Base-by-base conservation (phyloP, 2,888 invertebrate species). In the Thymelicus acteon region DNA sequence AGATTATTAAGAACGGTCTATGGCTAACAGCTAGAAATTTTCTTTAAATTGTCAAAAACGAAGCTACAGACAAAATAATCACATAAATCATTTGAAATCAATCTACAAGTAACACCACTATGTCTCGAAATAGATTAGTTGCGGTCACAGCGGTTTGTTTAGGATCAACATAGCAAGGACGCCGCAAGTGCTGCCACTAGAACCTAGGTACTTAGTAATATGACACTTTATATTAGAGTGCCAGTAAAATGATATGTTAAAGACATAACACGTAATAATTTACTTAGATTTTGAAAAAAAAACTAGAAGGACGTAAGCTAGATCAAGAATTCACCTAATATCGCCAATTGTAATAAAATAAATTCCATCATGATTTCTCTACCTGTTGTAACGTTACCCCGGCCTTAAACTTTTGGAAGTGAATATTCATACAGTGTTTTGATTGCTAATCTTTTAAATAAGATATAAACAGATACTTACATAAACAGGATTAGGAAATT, bases 1-100 rank as follows among this genome's bases (percentile, higher is more conserved):
- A 24, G 24, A 24, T 5, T 31, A 31, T 31, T 3, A 31, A 31
- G 3, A 24, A 24, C 24, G 24, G 31, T 3, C 31, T 31, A 31
- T 6, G 6, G 2, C 12, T 12, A 24, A 19, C 1, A 3, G 31
- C 3, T 31, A 31, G 31, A 3, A 31, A 5, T 31, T 31, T 31
- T 31, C 5, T 31, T 19, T 10, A 24, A 24, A 54, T 54, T 54
- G n/a, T 24, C 24, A 54, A 54, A 54, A 24, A 54, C 12, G 5
- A 54, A 54, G 24, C 12, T 12, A 24, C 12, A 10, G 54, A 73
- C 67, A 77, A 77, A 76, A 78, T 76, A 54, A 24, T 12, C 15
- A 60, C 0, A 67, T 48, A 57, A 47, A 64, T n/a, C 67, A 31
- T 10, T 60, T 58, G 12, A 67, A 67, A 24, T 31, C 44, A 66